Percentiles rank a stretch among this genome's conserved stretches.
These are phyloP conservation scores for Hemicrepidius hirtus DNA, from an alignment of 2,888 invertebrate genomes.

Conservation along the genomic window DNA sequence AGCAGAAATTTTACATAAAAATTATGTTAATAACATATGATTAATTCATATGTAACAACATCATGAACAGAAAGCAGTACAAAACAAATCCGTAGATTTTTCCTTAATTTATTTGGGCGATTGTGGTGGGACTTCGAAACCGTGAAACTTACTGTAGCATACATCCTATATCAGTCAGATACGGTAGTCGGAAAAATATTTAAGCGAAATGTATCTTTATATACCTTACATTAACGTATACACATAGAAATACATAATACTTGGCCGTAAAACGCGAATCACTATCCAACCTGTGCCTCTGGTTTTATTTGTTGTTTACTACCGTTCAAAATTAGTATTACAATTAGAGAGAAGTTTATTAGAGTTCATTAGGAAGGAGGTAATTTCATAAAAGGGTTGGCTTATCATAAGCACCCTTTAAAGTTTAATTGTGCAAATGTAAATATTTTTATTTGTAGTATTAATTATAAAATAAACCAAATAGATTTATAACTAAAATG, in stretches of 20 bases:
- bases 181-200: slow-evolving; percentile 26
- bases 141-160: slow-evolving; percentile 57
- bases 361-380: slow-evolving; percentile 10
- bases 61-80: not conserved
- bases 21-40: slow-evolving; percentile 4
- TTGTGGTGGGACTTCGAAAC: slow-evolving; percentile 47
- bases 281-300: not conserved
- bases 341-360: slow-evolving; percentile 22
- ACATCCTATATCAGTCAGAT: slow-evolving; percentile 52
- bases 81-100: not conserved
- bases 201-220: slow-evolving; percentile 38
- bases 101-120: slow-evolving; percentile 35
- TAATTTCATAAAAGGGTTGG: slow-evolving; percentile 14
- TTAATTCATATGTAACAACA: not conserved
- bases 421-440: no score
- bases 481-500: no score
- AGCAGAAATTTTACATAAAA: no score
- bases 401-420: not conserved
- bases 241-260: not conserved
- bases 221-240: slow-evolving; percentile 1
- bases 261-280: not conserved
- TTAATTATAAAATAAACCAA: no score
- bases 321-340: slow-evolving; percentile 14
- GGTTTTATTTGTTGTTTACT: slow-evolving; percentile 25
- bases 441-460: no score